phyloP scores from a whole-genome alignment of 2,113 vertebrate genomes.

The Dipodomys merriami region DNA sequence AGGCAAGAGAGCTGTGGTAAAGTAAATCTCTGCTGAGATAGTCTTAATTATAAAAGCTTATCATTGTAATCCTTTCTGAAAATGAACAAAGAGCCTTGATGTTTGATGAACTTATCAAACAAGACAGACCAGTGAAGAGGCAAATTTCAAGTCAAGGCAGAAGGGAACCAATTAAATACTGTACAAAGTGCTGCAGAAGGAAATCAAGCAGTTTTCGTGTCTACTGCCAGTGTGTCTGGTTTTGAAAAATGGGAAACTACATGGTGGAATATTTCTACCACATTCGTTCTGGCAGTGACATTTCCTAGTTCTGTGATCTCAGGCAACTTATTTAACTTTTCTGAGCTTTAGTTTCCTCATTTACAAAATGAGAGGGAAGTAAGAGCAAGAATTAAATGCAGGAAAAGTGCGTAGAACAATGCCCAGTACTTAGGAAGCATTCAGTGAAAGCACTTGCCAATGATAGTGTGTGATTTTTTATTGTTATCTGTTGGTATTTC shows the following conservation, averaged over 20 bases:
- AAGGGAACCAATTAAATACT: conserved; percentile 70
- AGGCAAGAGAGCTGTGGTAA: conserved; percentile 56
- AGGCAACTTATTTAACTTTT: neutral
- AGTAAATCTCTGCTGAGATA: conserved; percentile 65
- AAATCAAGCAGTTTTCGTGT: neutral
- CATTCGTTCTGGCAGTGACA: neutral
- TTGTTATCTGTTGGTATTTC: neutral
- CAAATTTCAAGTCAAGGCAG: conserved; percentile 71
- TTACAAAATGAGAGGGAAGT: neutral
- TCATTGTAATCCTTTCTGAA: conserved; percentile 76
- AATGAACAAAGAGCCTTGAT: conserved; percentile 76
- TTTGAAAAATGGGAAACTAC: conserved; percentile 47
- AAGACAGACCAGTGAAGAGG: conserved; percentile 79
- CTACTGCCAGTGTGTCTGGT: neutral
- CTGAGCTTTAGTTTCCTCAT: neutral
- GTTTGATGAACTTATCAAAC: conserved; percentile 82
- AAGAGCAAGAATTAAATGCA: conserved; percentile 9
- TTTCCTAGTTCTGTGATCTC: neutral
- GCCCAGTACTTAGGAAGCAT: neutral
- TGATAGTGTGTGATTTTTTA: too few relatives aligned
- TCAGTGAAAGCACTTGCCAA: neutral
- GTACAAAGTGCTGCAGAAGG: conserved; percentile 57
- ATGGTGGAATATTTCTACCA: neutral
- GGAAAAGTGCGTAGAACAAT: neutral
- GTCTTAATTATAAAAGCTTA: conserved; percentile 78